These are phyloP conservation scores for Argyrosomus japonicus DNA, from an alignment of 2,113 vertebrate genomes.

Conservation along the genomic window DNA sequence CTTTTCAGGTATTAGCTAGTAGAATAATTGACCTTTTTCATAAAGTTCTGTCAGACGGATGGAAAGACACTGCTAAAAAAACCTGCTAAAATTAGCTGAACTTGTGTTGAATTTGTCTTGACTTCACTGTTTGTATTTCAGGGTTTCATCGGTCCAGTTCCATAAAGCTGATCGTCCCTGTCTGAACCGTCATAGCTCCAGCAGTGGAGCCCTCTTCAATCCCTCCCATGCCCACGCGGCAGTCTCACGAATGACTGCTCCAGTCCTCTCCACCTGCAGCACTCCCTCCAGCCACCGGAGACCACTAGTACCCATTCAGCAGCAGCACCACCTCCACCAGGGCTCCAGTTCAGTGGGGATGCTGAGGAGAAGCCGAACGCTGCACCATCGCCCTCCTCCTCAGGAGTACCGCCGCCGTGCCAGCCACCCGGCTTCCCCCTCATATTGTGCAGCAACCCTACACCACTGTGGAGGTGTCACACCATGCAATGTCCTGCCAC, in stretches of 20 bases:
- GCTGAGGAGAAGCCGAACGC: slow-evolving; percentile 82
- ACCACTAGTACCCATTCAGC: slow-evolving; percentile 58
- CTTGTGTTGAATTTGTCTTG: not conserved
- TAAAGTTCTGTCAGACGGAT: not conserved
- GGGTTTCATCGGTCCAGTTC: slow-evolving; percentile 83
- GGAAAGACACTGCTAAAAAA: not conserved
- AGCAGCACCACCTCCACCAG: slow-evolving; percentile 59
- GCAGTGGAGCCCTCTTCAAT: slow-evolving; percentile 81
- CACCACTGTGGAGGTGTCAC: slow-evolving; percentile 70
- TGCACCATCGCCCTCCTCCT: slow-evolving; percentile 79
- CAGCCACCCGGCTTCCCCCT: slow-evolving; percentile 83
- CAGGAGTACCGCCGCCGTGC: slow-evolving; percentile 82
- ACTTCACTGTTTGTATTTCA: slow-evolving; percentile 41
- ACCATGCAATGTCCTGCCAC: slow-evolving; percentile 50
- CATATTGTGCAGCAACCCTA: slow-evolving; percentile 79
- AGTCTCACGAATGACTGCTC: slow-evolving; percentile 63
- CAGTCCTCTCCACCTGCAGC: slow-evolving; percentile 81
- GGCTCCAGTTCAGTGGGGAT: slow-evolving; percentile 72
- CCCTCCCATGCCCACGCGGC: slow-evolving; percentile 66
- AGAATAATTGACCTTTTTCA: not conserved
- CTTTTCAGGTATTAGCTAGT: slow-evolving; percentile 72
- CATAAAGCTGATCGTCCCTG: slow-evolving; percentile 80
- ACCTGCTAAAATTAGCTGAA: not conserved
- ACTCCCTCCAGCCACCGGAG: slow-evolving; percentile 83
- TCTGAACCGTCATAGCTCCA: slow-evolving; percentile 83